Base-by-base conservation (phyloP, 2,797 vertebrate genomes). In the Centropyge bicolor region DNA sequence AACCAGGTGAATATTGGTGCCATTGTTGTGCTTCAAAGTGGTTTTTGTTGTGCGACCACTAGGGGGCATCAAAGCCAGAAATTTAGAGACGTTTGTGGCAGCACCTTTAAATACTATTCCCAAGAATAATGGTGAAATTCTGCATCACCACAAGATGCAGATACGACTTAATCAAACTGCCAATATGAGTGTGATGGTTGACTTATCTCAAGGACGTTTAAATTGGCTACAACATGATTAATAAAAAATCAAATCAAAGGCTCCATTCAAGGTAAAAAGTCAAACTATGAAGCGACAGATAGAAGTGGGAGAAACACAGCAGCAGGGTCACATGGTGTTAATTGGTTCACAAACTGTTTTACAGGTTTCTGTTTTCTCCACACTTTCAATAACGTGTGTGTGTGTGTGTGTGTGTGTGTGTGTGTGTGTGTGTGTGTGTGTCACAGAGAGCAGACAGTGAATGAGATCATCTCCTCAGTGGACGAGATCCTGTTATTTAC, bases 401-500 rank as follows among this genome's bases (percentile, higher is more conserved):
- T 31, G 27, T 31, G 27, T 31, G 27, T 31, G 5, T 36, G 24
- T 71, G 55, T 66, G 5, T 43, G 27, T 31, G 27, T 31, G 27
- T 31, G 5, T 43, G 27, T 31, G 27, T 31, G 27, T 31, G 27
- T 31, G 27, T 31, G 27, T 31, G 5, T 36, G 24, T 71, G 55
- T 66, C 63, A 73, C 41, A 66, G 57, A 74, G 40, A 35, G 10
- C 0, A 17, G 27, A 48, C 78, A 61, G 38, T 36, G 45, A 81
- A 74, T 36, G 43, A 76, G 48, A 59, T 57, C 52, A 11, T 80
- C 31, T 63, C 40, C 19, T 63, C 48, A n/a, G 31, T 69, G 64
- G 61, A 69, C 10, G 2, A 69, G 13, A 76, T 48, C 31, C 38
- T 41, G n/a, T 46, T 84, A 75, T 80, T 82, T 82, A 75, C 62